phyloP scores from a whole-genome alignment of 2,888 invertebrate genomes.

The Molorchus minor region DNA sequence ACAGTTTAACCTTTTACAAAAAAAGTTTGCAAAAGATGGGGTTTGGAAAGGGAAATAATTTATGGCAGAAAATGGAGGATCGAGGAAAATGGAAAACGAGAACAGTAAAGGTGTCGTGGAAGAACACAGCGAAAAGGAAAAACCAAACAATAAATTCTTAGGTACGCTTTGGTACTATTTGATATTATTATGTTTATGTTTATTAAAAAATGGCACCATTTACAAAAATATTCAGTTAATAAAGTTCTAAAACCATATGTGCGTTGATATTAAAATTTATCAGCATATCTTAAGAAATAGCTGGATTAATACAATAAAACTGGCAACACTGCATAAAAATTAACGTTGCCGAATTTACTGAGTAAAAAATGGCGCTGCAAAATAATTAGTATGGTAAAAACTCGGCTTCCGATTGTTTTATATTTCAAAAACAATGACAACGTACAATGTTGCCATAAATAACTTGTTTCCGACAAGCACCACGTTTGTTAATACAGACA shows the following conservation, averaged over 20 bases:
- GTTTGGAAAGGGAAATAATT: not conserved
- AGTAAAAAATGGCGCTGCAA: too few relatives aligned
- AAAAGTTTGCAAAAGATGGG: not conserved
- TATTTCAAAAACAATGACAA: not conserved
- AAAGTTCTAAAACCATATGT: not conserved
- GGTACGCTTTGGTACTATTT: constrained; percentile 9
- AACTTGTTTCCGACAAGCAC: not conserved
- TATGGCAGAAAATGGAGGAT: not conserved
- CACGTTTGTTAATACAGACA: constrained; percentile 7
- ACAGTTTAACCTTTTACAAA: too few relatives aligned
- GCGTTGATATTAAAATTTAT: not conserved
- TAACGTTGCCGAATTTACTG: not conserved
- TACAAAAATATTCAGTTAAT: not conserved
- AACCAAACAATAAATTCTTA: not conserved
- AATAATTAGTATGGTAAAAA: too few relatives aligned
- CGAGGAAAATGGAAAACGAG: not conserved
- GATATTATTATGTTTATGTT: not conserved
- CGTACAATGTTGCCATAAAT: not conserved
- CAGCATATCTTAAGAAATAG: not conserved
- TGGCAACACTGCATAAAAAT: not conserved
- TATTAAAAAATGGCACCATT: not conserved
- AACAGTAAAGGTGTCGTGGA: constrained; percentile 5
- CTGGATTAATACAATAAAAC: not conserved
- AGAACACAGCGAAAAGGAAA: too few relatives aligned
- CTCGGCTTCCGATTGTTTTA: not conserved